Conservation (phyloP, 2,113 vertebrate species). For the Anoplopoma fimbria region DNA sequence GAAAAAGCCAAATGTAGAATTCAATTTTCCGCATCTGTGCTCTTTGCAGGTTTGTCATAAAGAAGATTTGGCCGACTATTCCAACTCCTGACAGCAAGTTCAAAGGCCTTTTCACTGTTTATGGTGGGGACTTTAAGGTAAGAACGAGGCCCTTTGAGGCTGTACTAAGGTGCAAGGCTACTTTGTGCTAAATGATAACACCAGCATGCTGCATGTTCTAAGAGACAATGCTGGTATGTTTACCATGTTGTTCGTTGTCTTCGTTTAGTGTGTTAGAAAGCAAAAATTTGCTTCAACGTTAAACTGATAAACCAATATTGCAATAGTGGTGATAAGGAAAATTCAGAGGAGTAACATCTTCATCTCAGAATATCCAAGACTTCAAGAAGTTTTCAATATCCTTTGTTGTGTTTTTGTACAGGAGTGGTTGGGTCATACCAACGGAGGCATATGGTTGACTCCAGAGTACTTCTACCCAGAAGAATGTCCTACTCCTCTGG, state of each 20-base stretch:
- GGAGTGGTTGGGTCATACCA: slow-evolving; percentile 88
- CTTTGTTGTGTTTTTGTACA: slow-evolving; percentile 55
- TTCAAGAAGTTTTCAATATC: background rate
- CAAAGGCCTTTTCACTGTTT: slow-evolving; percentile 87
- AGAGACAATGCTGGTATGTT: background rate
- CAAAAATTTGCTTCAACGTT: background rate
- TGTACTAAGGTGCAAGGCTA: background rate
- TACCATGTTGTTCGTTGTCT: background rate
- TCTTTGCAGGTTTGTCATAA: slow-evolving; percentile 78
- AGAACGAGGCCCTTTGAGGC: background rate
- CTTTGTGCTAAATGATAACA: background rate
- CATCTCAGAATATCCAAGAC: background rate
- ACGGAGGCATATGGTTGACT: slow-evolving; percentile 79
- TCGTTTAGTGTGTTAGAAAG: background rate
- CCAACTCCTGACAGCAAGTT: slow-evolving; percentile 90
- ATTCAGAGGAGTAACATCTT: background rate
- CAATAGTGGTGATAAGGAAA: no score
- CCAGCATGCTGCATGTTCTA: background rate
- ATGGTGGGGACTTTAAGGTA: slow-evolving; percentile 91
- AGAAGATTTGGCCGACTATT: slow-evolving; percentile 89
- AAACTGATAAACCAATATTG: background rate
- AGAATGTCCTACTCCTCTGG: slow-evolving; percentile 81
- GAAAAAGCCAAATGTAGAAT: background rate
- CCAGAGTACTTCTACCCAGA: slow-evolving; percentile 77
- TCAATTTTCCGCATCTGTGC: background rate